Percentiles rank a stretch among this genome's conserved stretches.
Evolutionary conservation across 1,140 invertebrate genomes (phyloP).

Genomic region (Cotesia glomerata): DNA sequence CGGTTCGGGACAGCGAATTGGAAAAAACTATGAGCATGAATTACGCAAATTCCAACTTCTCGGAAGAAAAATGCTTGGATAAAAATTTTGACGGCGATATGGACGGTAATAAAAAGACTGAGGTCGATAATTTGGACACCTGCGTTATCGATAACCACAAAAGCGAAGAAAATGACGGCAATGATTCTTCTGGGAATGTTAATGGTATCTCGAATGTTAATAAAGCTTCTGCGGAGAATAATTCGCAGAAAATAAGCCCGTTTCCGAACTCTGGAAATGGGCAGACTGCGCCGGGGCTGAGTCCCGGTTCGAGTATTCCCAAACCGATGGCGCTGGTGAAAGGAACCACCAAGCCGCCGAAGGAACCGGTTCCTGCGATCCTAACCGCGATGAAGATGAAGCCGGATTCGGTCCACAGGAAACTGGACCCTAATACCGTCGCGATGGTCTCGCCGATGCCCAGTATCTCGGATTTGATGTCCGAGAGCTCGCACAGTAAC

Average conservation of each 20-base stretch:
- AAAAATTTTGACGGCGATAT: background rate
- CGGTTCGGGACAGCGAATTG: constrained; percentile 18
- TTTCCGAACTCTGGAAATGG: constrained; percentile 29
- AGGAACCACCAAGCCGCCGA: constrained; percentile 76
- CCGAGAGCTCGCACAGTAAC: constrained; percentile 68
- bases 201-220: constrained; percentile 9
- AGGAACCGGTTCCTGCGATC: constrained; percentile 47
- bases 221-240: background rate
- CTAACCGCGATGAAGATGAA: constrained; percentile 48
- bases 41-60: constrained; percentile 45
- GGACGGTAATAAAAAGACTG: constrained; percentile 17
- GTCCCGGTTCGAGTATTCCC: constrained; percentile 76
- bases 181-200: constrained; percentile 8
- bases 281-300: constrained; percentile 34
- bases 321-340: constrained; percentile 90
- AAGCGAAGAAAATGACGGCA: too few relatives aligned
- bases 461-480: constrained; percentile 61
- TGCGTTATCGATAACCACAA: too few relatives aligned
- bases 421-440: constrained; percentile 69
- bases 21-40: constrained; percentile 48
- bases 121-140: too few relatives aligned
- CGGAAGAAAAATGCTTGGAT: constrained; percentile 30
- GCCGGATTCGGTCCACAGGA: constrained; percentile 49
- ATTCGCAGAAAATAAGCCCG: constrained; percentile 20
- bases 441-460: constrained; percentile 81